These are phyloP conservation scores for Brienomyrus brachyistius DNA, from an alignment of 2,113 vertebrate genomes.

Conservation along the genomic window DNA sequence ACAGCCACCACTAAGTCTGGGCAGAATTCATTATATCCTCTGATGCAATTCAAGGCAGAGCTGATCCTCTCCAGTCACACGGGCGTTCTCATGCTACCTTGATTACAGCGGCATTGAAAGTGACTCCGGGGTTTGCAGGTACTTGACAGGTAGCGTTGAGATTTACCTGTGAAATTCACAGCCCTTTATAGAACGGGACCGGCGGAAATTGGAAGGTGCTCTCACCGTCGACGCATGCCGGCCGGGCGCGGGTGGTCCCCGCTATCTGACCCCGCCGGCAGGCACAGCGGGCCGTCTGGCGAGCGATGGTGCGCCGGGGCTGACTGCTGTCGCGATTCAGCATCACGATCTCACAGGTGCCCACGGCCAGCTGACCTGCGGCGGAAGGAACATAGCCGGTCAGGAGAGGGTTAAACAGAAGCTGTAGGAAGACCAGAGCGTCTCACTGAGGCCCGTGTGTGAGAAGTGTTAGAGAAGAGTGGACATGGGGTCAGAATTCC, in stretches of 20 bases:
- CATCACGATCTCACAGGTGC: conserved; percentile 74
- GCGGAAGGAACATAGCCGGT: conserved; percentile 26
- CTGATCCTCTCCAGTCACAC: background rate
- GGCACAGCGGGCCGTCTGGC: conserved; percentile 74
- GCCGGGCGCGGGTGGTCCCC: conserved; percentile 68
- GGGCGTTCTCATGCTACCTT: background rate
- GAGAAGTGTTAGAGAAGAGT: background rate
- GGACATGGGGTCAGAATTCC: background rate
- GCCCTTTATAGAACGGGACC: background rate
- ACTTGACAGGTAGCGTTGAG: background rate
- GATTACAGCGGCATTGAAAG: background rate
- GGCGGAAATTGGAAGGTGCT: background rate
- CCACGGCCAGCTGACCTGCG: conserved; percentile 71
- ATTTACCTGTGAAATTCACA: background rate
- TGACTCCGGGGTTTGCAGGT: background rate
- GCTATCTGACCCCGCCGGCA: conserved; percentile 74
- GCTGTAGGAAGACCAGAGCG: background rate
- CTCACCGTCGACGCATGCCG: conserved; percentile 73
- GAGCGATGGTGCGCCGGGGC: conserved; percentile 66
- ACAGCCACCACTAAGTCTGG: background rate
- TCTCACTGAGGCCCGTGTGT: background rate
- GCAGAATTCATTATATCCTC: background rate
- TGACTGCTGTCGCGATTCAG: conserved; percentile 73
- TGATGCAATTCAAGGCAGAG: background rate
- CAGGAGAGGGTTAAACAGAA: conserved; percentile 1